These are phyloP conservation scores for Entosphenus tridentatus DNA, from an alignment of 2,113 vertebrate genomes.

Conservation along the genomic window DNA sequence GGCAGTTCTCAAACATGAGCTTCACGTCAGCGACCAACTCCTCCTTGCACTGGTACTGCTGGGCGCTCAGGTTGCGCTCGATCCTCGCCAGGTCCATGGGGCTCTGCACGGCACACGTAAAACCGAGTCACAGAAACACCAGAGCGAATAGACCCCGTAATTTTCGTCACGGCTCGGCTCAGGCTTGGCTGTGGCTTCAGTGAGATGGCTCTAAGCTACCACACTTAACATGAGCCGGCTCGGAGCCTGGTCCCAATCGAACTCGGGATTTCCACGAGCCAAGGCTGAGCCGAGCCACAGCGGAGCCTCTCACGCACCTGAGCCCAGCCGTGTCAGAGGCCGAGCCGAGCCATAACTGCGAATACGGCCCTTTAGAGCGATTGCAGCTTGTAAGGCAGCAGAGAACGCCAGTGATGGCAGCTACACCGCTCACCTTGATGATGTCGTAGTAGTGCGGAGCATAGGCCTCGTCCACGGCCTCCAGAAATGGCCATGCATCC, in stretches of 20 bases:
- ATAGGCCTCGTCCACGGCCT: slow-evolving; percentile 83
- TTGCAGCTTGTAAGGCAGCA: too few relatives aligned
- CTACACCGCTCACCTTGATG: slow-evolving; percentile 43
- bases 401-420: too few relatives aligned
- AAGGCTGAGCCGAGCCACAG: too few relatives aligned
- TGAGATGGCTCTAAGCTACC: too few relatives aligned
- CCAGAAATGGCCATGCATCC: slow-evolving; percentile 89
- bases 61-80: slow-evolving; percentile 69
- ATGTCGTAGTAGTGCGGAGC: slow-evolving; percentile 83
- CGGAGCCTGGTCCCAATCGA: too few relatives aligned
- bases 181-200: too few relatives aligned
- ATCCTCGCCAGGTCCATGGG: slow-evolving; percentile 96
- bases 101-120: slow-evolving; percentile 24
- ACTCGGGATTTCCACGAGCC: too few relatives aligned
- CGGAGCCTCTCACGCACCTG: too few relatives aligned
- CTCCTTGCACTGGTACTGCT: slow-evolving; percentile 69
- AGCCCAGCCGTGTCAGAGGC: too few relatives aligned
- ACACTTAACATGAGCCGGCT: too few relatives aligned
- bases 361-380: too few relatives aligned
- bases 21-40: slow-evolving; percentile 80
- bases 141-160: background rate
- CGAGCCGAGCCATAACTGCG: too few relatives aligned
- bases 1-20: slow-evolving; percentile 88
- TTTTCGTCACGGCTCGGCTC: background rate
- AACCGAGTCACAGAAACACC: background rate